Evolutionary conservation across 2,888 invertebrate species (phyloP).

Genomic region (Eristalinus sepulchralis): DNA sequence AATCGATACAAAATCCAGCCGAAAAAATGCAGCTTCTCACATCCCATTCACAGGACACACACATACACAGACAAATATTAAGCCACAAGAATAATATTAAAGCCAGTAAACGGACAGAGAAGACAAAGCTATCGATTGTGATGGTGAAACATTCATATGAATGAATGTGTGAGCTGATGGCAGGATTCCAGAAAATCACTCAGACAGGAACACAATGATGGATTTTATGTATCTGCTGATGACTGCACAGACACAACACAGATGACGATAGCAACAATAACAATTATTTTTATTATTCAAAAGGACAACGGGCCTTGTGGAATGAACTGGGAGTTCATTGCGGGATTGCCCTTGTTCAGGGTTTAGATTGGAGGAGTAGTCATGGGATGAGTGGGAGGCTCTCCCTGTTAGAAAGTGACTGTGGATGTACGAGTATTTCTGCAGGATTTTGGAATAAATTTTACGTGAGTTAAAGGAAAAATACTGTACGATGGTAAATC

Average conservation of each 20-base stretch:
- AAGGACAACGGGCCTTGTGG: not conserved
- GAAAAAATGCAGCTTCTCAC: too few species aligned
- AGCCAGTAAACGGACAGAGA: not conserved
- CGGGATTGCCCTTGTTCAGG: not conserved
- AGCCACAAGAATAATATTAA: not conserved
- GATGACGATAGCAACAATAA: not conserved
- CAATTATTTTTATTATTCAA: conserved; percentile 5
- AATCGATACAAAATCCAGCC: too few species aligned
- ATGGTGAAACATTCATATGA: not conserved
- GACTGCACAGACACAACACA: conserved; percentile 16
- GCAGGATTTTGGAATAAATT: not conserved
- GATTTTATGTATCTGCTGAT: conserved; percentile 6
- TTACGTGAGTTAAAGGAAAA: too few species aligned
- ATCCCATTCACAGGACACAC: not conserved
- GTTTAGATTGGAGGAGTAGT: not conserved
- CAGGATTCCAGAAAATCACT: conserved; percentile 44
- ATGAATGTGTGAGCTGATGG: conserved; percentile 9
- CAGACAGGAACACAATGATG: conserved; percentile 30
- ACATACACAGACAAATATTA: not conserved
- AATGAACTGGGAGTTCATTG: not conserved
- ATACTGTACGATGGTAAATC: too few species aligned
- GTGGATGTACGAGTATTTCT: too few species aligned
- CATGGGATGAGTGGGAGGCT: not conserved
- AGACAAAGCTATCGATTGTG: not conserved
- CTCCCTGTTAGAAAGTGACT: not conserved